phyloP scores from a whole-genome alignment of 2,113 vertebrate species.

The Guaruba guarouba region DNA sequence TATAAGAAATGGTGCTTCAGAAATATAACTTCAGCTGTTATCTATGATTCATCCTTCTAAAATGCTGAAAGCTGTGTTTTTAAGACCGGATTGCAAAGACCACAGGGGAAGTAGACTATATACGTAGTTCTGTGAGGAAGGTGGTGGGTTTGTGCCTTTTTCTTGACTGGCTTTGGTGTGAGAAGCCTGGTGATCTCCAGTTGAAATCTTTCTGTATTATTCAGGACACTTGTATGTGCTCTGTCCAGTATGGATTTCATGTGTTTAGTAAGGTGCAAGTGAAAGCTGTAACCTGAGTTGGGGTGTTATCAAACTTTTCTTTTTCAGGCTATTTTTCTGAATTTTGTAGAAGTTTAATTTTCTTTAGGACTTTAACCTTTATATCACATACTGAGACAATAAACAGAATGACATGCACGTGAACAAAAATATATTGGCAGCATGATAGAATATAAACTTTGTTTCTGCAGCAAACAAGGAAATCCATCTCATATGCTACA shows the following conservation, averaged over 20 bases:
- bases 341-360: background rate
- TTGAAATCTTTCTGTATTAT: background rate
- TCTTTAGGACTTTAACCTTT: background rate
- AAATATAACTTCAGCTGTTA: background rate
- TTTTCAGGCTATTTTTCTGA: background rate
- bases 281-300: background rate
- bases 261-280: background rate
- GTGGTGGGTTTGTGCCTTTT: background rate
- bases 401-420: background rate
- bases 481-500: background rate
- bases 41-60: background rate
- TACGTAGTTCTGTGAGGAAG: background rate
- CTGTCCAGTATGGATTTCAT: background rate
- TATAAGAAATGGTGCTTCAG: background rate
- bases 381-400: background rate
- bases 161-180: background rate
- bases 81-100: background rate
- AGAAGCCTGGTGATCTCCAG: background rate
- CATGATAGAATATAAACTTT: background rate
- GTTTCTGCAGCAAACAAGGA: background rate
- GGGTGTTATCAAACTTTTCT: background rate
- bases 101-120: background rate
- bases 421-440: background rate
- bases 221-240: background rate
- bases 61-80: background rate